phyloP scores from a whole-genome alignment of 1,140 invertebrate genomes.

The fruit fly (Drosophila melanogaster) region DNA sequence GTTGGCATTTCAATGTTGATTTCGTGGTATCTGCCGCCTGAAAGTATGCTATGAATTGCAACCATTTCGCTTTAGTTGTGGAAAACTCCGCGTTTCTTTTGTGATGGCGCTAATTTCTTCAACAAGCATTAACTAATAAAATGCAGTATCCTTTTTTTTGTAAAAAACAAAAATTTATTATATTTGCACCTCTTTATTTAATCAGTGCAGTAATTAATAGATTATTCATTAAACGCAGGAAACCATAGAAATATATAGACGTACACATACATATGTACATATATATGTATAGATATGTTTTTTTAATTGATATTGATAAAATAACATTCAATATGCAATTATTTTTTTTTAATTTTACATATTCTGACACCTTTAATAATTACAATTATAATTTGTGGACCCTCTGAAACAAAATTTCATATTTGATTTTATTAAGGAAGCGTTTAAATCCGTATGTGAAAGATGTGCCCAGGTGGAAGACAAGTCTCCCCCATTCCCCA shows the following conservation, averaged over 20 bases:
- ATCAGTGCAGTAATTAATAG: neutral
- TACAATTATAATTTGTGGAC: neutral
- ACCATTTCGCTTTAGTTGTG: neutral
- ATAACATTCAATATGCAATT: neutral
- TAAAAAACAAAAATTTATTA: too few species aligned
- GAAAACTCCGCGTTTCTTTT: constrained; percentile 15
- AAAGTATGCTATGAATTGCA: constrained; percentile 16
- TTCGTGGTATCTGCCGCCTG: constrained; percentile 1
- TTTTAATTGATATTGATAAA: neutral
- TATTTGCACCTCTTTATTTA: too few species aligned
- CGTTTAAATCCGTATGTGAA: constrained; percentile 30
- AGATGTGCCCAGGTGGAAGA: constrained; percentile 5
- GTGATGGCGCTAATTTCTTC: neutral
- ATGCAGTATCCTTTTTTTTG: too few species aligned
- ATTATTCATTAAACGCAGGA: neutral
- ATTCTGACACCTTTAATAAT: neutral
- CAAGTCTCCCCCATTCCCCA: neutral
- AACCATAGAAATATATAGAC: too few species aligned
- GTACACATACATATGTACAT: too few species aligned
- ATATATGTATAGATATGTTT: too few species aligned
- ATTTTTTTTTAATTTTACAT: neutral
- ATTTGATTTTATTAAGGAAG: constrained; percentile 49
- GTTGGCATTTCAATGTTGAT: constrained; percentile 8
- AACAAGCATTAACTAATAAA: too few species aligned
- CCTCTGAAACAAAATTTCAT: neutral